Conservation (phyloP, 1,140 invertebrate genomes). For the Bombus huntii region DNA sequence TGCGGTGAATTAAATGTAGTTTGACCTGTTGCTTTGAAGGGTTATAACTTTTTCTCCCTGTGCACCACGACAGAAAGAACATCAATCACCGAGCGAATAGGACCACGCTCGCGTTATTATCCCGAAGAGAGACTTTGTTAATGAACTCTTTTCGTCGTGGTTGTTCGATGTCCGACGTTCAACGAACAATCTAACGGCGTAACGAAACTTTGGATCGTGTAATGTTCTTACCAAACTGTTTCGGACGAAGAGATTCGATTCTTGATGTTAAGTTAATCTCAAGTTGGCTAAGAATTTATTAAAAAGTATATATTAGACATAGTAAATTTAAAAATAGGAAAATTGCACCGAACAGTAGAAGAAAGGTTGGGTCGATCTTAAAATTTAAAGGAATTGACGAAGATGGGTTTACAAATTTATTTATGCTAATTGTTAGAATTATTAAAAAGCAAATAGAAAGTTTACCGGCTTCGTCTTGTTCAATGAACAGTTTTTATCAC, state of each 20-base stretch:
- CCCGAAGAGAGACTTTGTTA: not conserved
- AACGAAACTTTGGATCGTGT: not conserved
- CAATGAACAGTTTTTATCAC: not conserved
- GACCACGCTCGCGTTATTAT: not conserved
- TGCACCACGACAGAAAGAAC: not conserved
- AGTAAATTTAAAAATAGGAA: too few relatives aligned
- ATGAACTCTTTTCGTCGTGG: not conserved
- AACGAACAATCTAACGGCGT: not conserved
- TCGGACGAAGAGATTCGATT: not conserved
- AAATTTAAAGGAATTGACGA: too few relatives aligned
- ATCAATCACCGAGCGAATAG: not conserved
- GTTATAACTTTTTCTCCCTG: slow-evolving; percentile 1
- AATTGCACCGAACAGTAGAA: too few relatives aligned
- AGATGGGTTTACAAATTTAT: too few relatives aligned
- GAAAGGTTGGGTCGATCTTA: too few relatives aligned
- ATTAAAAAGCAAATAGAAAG: too few relatives aligned
- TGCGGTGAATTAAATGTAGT: slow-evolving; percentile 54
- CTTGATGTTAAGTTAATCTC: too few relatives aligned
- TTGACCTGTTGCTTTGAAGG: slow-evolving; percentile 38
- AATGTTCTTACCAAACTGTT: not conserved
- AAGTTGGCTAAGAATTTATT: not conserved
- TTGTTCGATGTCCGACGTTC: too few relatives aligned
- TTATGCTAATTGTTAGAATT: too few relatives aligned
- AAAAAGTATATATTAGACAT: not conserved
- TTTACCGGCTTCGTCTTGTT: not conserved